Conservation (phyloP, 2,797 vertebrate species). For the Alfaro cultratus region DNA sequence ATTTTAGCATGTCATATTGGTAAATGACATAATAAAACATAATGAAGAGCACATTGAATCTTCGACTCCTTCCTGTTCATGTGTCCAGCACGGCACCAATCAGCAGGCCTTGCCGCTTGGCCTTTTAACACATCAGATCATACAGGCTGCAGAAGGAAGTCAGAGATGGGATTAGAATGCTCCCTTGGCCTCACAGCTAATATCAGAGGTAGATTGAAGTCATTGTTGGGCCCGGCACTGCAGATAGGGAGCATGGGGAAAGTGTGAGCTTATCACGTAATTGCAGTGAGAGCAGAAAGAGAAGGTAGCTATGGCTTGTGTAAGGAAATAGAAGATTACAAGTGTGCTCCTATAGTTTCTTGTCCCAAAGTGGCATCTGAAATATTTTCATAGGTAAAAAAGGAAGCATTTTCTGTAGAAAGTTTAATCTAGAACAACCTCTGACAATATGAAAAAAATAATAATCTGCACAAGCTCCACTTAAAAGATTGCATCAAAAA, state of each 20-base stretch:
- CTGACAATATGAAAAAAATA: neutral
- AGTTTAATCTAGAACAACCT: slow-evolving; percentile 16
- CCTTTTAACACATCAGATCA: slow-evolving; percentile 59
- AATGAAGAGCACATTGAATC: slow-evolving; percentile 12
- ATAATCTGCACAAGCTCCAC: neutral
- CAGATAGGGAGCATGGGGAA: slow-evolving; percentile 47
- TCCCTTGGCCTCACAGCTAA: slow-evolving; percentile 61
- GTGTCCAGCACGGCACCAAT: slow-evolving; percentile 17
- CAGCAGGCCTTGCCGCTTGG: slow-evolving; percentile 13
- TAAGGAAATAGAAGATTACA: slow-evolving; percentile 60
- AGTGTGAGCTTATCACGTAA: slow-evolving; percentile 66
- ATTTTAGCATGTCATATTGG: slow-evolving; percentile 38
- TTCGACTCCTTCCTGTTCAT: slow-evolving; percentile 32
- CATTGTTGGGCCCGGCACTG: slow-evolving; percentile 46
- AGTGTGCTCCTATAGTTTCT: slow-evolving; percentile 52
- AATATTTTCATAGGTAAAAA: slow-evolving; percentile 31
- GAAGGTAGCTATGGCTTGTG: slow-evolving; percentile 43
- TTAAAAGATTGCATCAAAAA: neutral
- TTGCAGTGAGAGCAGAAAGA: slow-evolving; percentile 43
- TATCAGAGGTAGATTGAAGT: slow-evolving; percentile 58
- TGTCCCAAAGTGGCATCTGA: slow-evolving; percentile 8
- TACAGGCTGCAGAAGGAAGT: slow-evolving; percentile 57
- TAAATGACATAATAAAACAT: neutral
- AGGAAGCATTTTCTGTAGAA: slow-evolving; percentile 15
- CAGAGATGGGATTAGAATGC: slow-evolving; percentile 63